Percentiles rank a stretch among this genome's conserved stretches.
Evolutionary conservation across 92 coral and sea anemone species (phyloP).

Genomic region (Parazoanthus darwini): DNA sequence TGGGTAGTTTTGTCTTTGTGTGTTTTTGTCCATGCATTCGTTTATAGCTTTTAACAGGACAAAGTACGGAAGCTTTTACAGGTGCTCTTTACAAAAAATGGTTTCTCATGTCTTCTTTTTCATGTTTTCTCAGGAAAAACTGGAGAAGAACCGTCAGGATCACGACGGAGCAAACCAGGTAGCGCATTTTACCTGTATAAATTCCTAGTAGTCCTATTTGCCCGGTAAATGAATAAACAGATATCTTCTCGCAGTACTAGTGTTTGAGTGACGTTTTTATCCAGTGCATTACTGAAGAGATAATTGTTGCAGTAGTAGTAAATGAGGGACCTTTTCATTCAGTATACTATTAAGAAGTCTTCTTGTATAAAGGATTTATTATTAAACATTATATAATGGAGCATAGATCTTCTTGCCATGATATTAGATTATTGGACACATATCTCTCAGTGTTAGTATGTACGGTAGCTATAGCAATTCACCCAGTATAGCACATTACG

Average conservation of each 20-base stretch:
- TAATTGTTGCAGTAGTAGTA: not conserved
- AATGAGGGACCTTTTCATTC: not conserved
- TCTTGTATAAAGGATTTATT: not conserved
- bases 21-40: too few relatives aligned
- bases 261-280: not conserved
- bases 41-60: too few relatives aligned
- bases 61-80: not conserved
- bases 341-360: not conserved
- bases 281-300: not conserved
- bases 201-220: not conserved
- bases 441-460: too few relatives aligned
- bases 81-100: not conserved
- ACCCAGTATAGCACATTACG: too few relatives aligned
- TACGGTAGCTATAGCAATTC: too few relatives aligned
- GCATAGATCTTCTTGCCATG: not conserved
- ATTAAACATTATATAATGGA: not conserved
- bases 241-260: not conserved
- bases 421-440: not conserved
- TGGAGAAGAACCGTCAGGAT: conserved; percentile 88
- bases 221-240: not conserved
- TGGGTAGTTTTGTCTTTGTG: too few relatives aligned
- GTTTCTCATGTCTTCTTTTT: not conserved
- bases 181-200: not conserved
- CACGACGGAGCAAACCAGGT: conserved; percentile 97
- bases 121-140: conserved; percentile 66